Evolutionary conservation across 2,113 vertebrate species (phyloP), one percentile per base, ranked within the genome.

Genomic region (Microcebus jonahi): DNA sequence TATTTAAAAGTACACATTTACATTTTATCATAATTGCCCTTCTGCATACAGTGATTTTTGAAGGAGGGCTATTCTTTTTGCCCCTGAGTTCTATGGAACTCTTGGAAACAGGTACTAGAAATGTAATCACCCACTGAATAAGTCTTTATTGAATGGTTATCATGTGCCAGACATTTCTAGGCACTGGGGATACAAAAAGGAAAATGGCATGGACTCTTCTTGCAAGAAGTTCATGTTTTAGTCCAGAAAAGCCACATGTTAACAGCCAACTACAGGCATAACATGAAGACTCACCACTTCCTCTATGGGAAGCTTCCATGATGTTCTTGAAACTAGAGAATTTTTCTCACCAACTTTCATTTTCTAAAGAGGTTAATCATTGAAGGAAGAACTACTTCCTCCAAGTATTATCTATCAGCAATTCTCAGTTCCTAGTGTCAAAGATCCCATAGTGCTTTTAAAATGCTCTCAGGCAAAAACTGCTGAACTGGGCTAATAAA

Each of bases 1-100:
- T 89, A 50, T 90, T 92, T 96, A 53, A 96, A 97, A 94, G 55
- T 8, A 92, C 55, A 92, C n/a, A 96, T 88, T 89, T 94, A 57
- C 34, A 95, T 95, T 82, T 91, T 39, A 85, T 94, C 57, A 75
- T 77, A 90, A 86, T 84, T 79, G 9, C 17, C 34, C 27, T 94
- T 68, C 39, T 85, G 77, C 63, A 23, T 50, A 39, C n/a, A 95
- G 71, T 82, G 68, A 92, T 31, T 94, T 96, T 83, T 82, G 11
- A 71, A 92, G 27, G 71, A 79, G 82, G 55, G 4, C 17, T 88
- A 34, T 17, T 92, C 15, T 85, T 84, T 92, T 84, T 81, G 53
- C 48, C 48, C 45, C 57, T 68, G 73, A 94, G 5, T 92, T 92
- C 88, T 75, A 13, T 34, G 34, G 67, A 88, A 91, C 79, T 61